Evolutionary conservation across 1,140 invertebrate species (phyloP), one percentile per base, ranked within the genome.

Genomic region (Zaprionus capensis): DNA sequence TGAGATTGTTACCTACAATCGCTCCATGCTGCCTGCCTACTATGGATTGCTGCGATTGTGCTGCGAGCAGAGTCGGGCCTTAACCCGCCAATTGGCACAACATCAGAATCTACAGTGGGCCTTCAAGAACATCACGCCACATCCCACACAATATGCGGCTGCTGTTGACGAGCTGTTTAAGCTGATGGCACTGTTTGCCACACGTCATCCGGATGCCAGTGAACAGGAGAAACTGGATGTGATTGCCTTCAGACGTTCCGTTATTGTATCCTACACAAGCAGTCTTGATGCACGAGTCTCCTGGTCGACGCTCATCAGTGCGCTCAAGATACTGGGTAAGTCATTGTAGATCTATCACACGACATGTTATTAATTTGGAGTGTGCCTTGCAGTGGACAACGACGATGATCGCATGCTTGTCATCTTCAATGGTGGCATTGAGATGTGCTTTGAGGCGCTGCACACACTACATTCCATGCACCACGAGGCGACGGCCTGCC

Each of bases 41-140:
- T 99, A 99, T 92, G 97, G 97, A 34, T 94, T 99, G 68, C 94
- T 99, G 75, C 94, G 97, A 71, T 94, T 98, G 90, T 98, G 97
- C 92, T 99, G 98, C 92, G 96, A 97, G 81, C 96, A 97, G 84
- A 98, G 97, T 1, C 94, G 96, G 7, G 93, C 95, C 5, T 98
- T 99, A 92, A 97, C 97, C 24, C 94, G 97, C 65, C 95, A 97
- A 88, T 93, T 99, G 26, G 97, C 97, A 1, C 95, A 95, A 74
- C 98, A 99, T 94, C 98, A 98, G 93, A 99, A 99, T 93, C 95
- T 99, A 46, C 97, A 98, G 91, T 99, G 98, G 98, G 98, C 98
- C 56, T 99, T 98, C 93, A 97, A 98, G 88, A 98, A 99, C 92
- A 98, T 99, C 63, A 98, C 97, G 20, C 97, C 97, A 15, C 97